Base-by-base conservation (phyloP, 2,888 invertebrate species). In the Dicranocentrus wangi region DNA sequence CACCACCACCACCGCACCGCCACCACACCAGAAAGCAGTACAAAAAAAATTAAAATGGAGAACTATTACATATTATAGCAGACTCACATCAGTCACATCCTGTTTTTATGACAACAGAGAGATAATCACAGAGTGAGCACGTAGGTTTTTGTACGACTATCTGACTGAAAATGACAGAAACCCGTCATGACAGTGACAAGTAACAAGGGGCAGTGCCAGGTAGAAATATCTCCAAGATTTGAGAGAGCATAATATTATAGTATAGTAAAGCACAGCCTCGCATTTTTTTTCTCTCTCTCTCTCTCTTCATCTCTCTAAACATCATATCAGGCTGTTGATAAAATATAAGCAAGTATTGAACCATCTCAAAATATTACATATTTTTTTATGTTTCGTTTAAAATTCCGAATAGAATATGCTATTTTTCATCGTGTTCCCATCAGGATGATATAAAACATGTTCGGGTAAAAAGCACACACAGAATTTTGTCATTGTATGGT, bases 11-110 rank as follows among this genome's bases (percentile, higher is more conserved):
- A 32, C 32, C 32, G 32, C 5, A n/a, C n/a, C 10, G 32, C 5
- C 32, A 32, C 10, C 3, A 32, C 32, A 32, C 32, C 3, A 32
- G 32, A 10, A n/a, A n/a, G n/a, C n/a, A n/a, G n/a, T n/a, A n/a
- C n/a, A n/a, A 32, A 7, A 32, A 47, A 47, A 47, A 10, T 47
- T 51, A 51, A 28, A 47, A 55, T 53, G 32, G 55, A 28, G 10
- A 28, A 69, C 32, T 55, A 69, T 32, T 39, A 28, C 55, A 55
- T 55, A 69, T 32, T 39, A 28, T 69, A 55, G 55, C 69, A 53
- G 28, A 69, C 68, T 28, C 51, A 51, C 10, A 69, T 69, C 69
- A 69, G 51, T 28, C 51, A 51, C 10, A 69, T 69, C 69, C 69
- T 69, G 69, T 55, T 69, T 55, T 69, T 55, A 69, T 69, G 69